A percentile compares a stretch with the other conserved stretches of the same genome.
phyloP scores from a whole-genome alignment of 2,888 invertebrate genomes.

The Phaedon cochleariae region DNA sequence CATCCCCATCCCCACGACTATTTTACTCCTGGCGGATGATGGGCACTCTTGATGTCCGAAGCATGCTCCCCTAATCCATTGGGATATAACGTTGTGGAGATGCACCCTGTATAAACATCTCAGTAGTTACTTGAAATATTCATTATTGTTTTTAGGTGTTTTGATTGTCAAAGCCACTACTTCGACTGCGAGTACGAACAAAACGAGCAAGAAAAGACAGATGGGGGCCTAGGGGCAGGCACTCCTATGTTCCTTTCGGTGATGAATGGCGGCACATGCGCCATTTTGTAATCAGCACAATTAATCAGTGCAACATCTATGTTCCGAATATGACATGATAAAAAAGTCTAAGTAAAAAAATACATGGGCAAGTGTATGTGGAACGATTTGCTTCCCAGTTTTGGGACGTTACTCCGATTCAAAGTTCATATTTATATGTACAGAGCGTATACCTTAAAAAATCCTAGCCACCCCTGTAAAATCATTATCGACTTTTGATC shows the following conservation, averaged over 20 bases:
- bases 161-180: constrained; percentile 78
- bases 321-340: not conserved
- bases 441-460: too few species aligned
- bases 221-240: constrained; percentile 77
- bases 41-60: too few species aligned
- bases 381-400: not conserved
- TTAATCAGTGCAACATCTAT: not conserved
- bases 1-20: too few species aligned
- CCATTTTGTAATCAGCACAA: constrained; percentile 54
- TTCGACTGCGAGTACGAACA: constrained; percentile 78
- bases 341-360: not conserved
- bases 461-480: too few species aligned
- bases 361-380: constrained; percentile 8
- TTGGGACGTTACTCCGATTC: too few species aligned
- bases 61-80: too few species aligned
- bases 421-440: too few species aligned
- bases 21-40: too few species aligned
- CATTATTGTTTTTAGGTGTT: constrained; percentile 65
- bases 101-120: too few species aligned
- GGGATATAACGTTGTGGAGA: too few species aligned
- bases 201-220: constrained; percentile 76
- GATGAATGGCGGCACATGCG: constrained; percentile 61
- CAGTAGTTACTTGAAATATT: too few species aligned
- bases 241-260: constrained; percentile 65
- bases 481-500: too few species aligned